Conservation (phyloP, 2,113 vertebrate genomes). For the Psittacus erithacus region DNA sequence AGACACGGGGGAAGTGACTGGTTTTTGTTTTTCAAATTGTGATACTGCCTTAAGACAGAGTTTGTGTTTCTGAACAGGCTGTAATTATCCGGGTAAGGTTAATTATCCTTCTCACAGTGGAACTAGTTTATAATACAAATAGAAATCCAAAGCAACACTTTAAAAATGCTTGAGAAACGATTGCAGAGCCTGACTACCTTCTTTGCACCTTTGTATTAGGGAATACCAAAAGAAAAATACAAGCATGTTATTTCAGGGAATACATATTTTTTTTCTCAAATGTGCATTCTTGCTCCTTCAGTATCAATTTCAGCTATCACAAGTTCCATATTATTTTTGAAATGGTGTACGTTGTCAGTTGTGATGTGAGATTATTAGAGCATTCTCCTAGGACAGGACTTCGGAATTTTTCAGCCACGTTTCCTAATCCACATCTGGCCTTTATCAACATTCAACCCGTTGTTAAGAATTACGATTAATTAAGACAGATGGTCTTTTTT, state of each 20-base stretch:
- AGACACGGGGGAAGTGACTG: neutral
- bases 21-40: neutral
- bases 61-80: neutral
- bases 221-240: neutral
- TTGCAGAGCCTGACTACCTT: neutral
- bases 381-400: neutral
- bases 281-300: neutral
- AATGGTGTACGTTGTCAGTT: neutral
- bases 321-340: neutral
- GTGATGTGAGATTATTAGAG: neutral
- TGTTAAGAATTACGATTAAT: neutral
- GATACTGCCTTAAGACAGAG: neutral
- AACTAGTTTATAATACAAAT: neutral
- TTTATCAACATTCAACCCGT: neutral
- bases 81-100: neutral
- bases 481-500: neutral
- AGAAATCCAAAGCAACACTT: neutral
- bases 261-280: neutral
- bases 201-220: neutral
- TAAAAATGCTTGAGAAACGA: neutral
- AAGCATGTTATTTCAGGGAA: neutral
- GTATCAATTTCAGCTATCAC: neutral
- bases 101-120: neutral
- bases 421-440: neutral
- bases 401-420: neutral